Percentiles rank a stretch among this genome's conserved stretches.
Evolutionary conservation across 2,888 invertebrate genomes (phyloP).

Genomic region (Andrena trimmerana): DNA sequence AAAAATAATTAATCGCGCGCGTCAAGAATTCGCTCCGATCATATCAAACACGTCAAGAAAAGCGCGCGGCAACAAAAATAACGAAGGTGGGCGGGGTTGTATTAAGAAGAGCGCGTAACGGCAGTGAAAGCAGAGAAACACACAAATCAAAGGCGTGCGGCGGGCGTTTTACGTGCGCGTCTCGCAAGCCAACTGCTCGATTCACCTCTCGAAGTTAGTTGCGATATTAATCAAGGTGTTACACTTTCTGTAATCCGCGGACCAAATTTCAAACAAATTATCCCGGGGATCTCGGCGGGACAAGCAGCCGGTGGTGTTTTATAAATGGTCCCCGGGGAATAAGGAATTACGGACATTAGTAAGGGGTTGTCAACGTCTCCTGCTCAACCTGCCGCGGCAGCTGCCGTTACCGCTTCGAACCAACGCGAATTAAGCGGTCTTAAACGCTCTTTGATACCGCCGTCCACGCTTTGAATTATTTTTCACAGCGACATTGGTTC

Average conservation of each 20-base stretch:
- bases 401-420: conserved; percentile 58
- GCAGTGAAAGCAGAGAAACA: conserved; percentile 29
- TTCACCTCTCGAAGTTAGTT: conserved; percentile 59
- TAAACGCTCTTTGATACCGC: conserved; percentile 78
- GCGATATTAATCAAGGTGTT: conserved; percentile 77
- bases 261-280: conserved; percentile 80
- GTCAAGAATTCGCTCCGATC: neutral
- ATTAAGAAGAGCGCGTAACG: neutral
- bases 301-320: conserved; percentile 70
- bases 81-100: neutral
- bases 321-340: conserved; percentile 77
- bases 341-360: conserved; percentile 80
- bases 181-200: conserved; percentile 55
- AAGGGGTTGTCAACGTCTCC: conserved; percentile 78
- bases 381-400: conserved; percentile 60
- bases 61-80: neutral
- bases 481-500: conserved; percentile 61
- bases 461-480: conserved; percentile 76
- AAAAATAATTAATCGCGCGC: conserved; percentile 14
- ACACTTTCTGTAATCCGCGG: conserved; percentile 76
- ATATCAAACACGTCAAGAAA: neutral
- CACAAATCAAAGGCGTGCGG: conserved; percentile 54
- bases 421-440: conserved; percentile 77
- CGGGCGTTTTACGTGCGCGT: conserved; percentile 33
- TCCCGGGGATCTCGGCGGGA: conserved; percentile 67